Base-by-base conservation (phyloP, 2,797 vertebrate species). In the Macroramphosus scolopax region DNA sequence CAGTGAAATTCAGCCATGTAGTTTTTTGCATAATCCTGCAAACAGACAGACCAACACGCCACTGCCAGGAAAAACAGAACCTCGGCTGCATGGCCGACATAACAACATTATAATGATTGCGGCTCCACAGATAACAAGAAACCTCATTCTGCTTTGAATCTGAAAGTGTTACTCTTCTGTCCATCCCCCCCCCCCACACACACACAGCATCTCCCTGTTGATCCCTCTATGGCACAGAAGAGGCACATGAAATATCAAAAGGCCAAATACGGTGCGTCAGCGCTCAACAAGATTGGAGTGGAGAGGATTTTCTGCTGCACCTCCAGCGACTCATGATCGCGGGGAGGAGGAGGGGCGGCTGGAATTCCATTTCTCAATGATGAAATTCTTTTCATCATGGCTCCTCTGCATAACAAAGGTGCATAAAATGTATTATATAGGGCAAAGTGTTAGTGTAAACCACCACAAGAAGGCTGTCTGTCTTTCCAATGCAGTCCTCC, bases 341-440 rank as follows among this genome's bases (percentile, higher is more conserved):
- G 7, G 54, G 70, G 54, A 70, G 64, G 65, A 75, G 75, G 78
- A 66, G 82, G 80, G 51, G 78, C 71, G 52, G 74, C 60, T 57
- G 69, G 74, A 83, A 77, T 78, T 77, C 55, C 75, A 79, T 82
- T 83, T 80, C 78, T 77, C 74, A 68, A 54, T 81, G 83, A 85
- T 82, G 68, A 83, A 75, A 84, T 77, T 75, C 74, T 87, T 85
- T 87, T 85, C 80, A 87, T 84, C 78, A 63, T 52, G 50, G 56
- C 75, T 66, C 46, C 30, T 89, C 83, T 83, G 79, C 82, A 88
- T 87, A 82, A 89, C 84, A 89, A 87, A 80, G 81, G 65, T 69
- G 60, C 64, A 72, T 74, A 59, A 77, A 82, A 87, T 83, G 66
- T 66, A 77, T 85, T 82, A 82, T 75, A 67, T 78, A 72, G 64